Evolutionary conservation across 1,140 invertebrate species (phyloP), one percentile per base, ranked within the genome.

Genomic region (Drosophila lowei): DNA sequence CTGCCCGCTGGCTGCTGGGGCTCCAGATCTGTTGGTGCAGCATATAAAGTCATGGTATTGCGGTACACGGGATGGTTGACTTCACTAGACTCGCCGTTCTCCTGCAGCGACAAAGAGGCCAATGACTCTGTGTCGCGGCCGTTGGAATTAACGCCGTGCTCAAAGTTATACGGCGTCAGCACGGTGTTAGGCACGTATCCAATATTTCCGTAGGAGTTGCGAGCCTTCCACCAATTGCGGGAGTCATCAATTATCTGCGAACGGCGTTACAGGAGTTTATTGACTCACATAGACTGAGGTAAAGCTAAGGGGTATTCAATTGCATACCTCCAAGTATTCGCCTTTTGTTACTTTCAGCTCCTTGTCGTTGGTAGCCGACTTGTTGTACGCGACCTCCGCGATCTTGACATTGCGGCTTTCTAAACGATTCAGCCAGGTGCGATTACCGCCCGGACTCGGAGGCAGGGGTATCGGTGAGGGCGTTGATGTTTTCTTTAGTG

Each of bases 151-250:
- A 34, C 3, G 6, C 50, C 60, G 28, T 56, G 75, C 53, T 90
- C 90, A 57, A 91, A 91, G 42, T 91, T 91, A 67, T 93, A 93
- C 1, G 95, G 93, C 11, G 95, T 95, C 18, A 99, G 96, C 89
- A 99, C 99, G 5, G 98, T 99, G 92, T 99, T 97, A 0, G 98
- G 98, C 47, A 99, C 98, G 92, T 99, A 98, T 52, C 97, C 98
- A 11, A 97, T 93, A 89, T 96, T 95, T 6, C 97, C 96, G 65
- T 95, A 93, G 1, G 94, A 94, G 91, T 99, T 99, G 47, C 97
- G 94, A 48, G 98, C 96, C 92, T 98, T 98, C 98, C 98, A 99
- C 98, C 98, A 99, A 90, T 99, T 99, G 70, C 98, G 94, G 43
- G 95, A 96, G 92, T 98, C 97, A 91, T 99, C 98, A 64, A 99